Base-by-base conservation (phyloP, 2,113 vertebrate species). In the Trinectes maculatus region DNA sequence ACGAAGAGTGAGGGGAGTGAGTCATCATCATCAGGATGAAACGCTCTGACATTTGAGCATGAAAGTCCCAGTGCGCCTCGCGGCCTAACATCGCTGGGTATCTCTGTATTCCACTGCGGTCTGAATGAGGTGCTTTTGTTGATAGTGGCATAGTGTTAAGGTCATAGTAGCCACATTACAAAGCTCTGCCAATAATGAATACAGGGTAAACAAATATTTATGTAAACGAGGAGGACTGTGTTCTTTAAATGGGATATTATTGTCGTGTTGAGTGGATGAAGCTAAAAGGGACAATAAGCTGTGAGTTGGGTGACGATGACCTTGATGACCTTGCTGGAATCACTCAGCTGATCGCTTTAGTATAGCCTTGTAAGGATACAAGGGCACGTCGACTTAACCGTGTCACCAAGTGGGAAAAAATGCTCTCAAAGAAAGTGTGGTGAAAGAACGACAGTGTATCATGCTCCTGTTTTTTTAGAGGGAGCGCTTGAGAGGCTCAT, bases 1-100 rank as follows among this genome's bases (percentile, higher is more conserved):
- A 83, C 80, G 37, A 48, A 76, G 80, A 82, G 65, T 6, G 44
- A 73, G 79, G 68, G 76, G 68, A 80, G 77, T 90, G 86, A 89
- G 84, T 91, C 87, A 90, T 80, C 71, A 68, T 83, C 87, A 87
- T 90, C 83, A 89, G 68, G 80, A 88, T 92, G 86, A 92, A 89
- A 87, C 8, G 63, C 81, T 86, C 82, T 91, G 90, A 92, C 92
- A 90, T 92, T 92, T 90, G 75, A 91, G 89, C 88, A 89, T 65
- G 66, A 87, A 88, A 77, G 49, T 89, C 89, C 87, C 89, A 86
- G 85, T 55, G 42, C 89, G 77, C 87, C 83, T 82, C 85, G 82
- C 63, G 56, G 85, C 75, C 24, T 43, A 39, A 53, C 77, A 44
- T 81, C 24, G 47, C 74, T 67, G 74, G 68, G 51, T 52, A 46